Evolutionary conservation across 2,797 vertebrate genomes (phyloP), one percentile per base, ranked within the genome.

Genomic region (Gallinago solitaria): DNA sequence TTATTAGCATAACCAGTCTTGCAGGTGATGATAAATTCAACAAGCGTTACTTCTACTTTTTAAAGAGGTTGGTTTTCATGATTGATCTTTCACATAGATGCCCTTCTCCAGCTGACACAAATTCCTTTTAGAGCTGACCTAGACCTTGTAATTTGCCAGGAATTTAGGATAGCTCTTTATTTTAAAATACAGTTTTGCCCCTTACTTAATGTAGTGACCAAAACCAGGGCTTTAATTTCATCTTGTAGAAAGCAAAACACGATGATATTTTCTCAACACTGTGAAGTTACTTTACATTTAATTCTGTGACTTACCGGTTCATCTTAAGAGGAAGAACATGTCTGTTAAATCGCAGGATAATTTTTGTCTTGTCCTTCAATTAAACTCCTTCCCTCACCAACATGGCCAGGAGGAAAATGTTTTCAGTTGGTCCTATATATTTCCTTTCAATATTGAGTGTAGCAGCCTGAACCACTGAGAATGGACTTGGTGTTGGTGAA

Each of bases 1-100:
- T 86, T 92, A 93, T 93, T 96, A 95, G 65, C 95, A 96, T 96
- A 97, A 96, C 96, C 89, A 70, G 95, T 95, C 91, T 70, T 93
- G 56, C 89, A 93, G 87, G 94, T 90, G 80, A 89, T 91, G 83
- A 94, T 79, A 87, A 88, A 95, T 86, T 83, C 54, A 79, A 60
- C 69, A 60, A 59, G 47, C 47, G 70, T 91, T 83, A 43, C 57
- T 85, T 83, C 33, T 33, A 25, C 59, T 81, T 78, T 78, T 87
- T 37, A 15, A 71, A 68, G 65, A 27, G 14, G 43, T 73, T 90
- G n/a, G 5, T 63, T 92, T 91, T 92, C 30, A 14, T 90, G 91
- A 41, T 17, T 95, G 54, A 51, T 84, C 50, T 83, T 89, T 91
- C 61, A 78, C 18, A 10, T 17, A 74, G 64, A 24, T 94, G 33